Base-by-base conservation (phyloP, 92 coral and sea anemone species). In the Blastomussa wellsi region DNA sequence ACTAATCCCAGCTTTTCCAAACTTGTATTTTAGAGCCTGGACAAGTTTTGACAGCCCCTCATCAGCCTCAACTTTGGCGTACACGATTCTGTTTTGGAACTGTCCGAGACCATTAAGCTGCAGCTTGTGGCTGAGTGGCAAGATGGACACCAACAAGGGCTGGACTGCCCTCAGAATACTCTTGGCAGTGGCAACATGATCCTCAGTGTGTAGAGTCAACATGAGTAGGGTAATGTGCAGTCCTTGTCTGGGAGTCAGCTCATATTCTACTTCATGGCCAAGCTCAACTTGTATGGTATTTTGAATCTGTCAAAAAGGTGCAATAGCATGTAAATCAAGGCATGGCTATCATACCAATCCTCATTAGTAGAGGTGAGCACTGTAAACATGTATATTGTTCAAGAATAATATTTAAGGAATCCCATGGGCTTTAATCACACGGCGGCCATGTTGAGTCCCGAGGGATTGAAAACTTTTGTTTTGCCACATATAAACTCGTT, bases 191-290 rank as follows among this genome's bases (percentile, higher is more conserved):
- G 86, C 79, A 14, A 92, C 85, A 31, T 94, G 76, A 28, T 88
- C 93, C 20, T 88, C 95, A 70, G 47, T 87, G 31, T 57, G 35
- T 20, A 94, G 78, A 37, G 93, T 94, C 51, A 94, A 82, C 88
- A 92, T 88, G 19, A 94, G 84, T 10, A 94, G 85, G n/a, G 98
- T 94, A 35, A 94, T 53, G 73, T 94, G 95, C 6, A 94, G 80
- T 35, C 84, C 62, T 69, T 90, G 91, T 29, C 64, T 74, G 57
- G 92, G 79, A 5, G 79, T 87, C 11, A 84, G 69, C 49, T 91
- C 92, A 31, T 62, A 44, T 1, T 51, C 88, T 28, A 33, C 69
- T 60, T 59, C 72, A 44, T 87, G 68, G n/a, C 69, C 85, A 52
- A 71, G 15, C 74, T 83, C 81, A 20, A 76, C 32, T 17, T 53